Conservation (phyloP, 2,113 vertebrate genomes). For the Clarias macrocephalus region DNA sequence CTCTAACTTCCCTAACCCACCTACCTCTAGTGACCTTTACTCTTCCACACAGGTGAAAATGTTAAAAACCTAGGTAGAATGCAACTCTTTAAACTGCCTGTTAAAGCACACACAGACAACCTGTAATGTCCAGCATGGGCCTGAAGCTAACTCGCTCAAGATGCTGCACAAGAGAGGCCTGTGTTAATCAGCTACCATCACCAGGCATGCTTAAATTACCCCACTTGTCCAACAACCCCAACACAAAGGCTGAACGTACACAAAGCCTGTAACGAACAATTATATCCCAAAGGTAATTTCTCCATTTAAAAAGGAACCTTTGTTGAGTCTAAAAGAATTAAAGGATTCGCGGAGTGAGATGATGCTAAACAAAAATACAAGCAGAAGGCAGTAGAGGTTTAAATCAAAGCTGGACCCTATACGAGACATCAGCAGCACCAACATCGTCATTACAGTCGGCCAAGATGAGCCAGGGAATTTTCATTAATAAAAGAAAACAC, state of each 20-base stretch:
- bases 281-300: conserved; percentile 62
- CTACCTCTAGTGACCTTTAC: not conserved
- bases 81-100: not conserved
- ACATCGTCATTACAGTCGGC: not conserved
- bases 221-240: conserved; percentile 48
- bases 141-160: conserved; percentile 73
- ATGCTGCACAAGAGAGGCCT: conserved; percentile 60
- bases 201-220: conserved; percentile 55
- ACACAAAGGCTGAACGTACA: conserved; percentile 9
- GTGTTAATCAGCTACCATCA: conserved; percentile 68
- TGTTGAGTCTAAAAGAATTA: conserved; percentile 54
- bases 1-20: not conserved
- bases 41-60: not conserved
- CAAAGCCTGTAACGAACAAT: not conserved
- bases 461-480: not conserved
- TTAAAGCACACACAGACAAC: not conserved
- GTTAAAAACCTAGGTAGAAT: not conserved
- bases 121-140: conserved; percentile 56
- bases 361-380: conserved; percentile 38
- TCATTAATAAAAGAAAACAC: conserved; percentile 21
- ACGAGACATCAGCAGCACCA: not conserved
- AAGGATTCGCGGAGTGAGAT: conserved; percentile 50
- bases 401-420: conserved; percentile 3
- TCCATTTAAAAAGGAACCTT: conserved; percentile 59
- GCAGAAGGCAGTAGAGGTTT: conserved; percentile 21